Conservation (phyloP, 2,797 vertebrate genomes). For the Lagorchestes hirsutus region DNA sequence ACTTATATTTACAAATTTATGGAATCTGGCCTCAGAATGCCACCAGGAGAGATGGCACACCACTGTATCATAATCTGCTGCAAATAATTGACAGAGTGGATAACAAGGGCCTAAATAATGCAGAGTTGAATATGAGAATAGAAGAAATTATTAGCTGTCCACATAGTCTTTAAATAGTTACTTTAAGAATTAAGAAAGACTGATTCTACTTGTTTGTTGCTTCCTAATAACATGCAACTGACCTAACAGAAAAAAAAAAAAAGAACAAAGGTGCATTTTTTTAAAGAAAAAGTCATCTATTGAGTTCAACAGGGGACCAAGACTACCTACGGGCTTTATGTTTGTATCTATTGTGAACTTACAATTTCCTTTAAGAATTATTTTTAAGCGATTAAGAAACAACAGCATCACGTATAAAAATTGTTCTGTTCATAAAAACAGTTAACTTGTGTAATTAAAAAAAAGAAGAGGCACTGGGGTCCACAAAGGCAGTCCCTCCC, state of each 20-base stretch:
- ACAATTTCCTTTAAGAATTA: not conserved
- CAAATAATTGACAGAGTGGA: constrained; percentile 27
- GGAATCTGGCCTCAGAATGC: not conserved
- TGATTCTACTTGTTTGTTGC: constrained; percentile 38
- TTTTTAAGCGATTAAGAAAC: not conserved
- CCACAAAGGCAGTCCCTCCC: not conserved
- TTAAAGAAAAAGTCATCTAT: constrained; percentile 29
- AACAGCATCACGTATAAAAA: not conserved
- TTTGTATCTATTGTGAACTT: not conserved
- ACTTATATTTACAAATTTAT: not conserved
- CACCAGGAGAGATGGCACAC: not conserved
- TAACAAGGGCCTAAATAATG: not conserved
- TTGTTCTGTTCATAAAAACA: not conserved
- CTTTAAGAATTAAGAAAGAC: constrained; percentile 52
- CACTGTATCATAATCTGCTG: not conserved
- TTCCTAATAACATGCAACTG: constrained; percentile 35
- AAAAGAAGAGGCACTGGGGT: not conserved
- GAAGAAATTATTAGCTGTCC: constrained; percentile 4
- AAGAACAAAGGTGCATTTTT: not conserved
- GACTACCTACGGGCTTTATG: not conserved
- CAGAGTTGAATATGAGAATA: not conserved
- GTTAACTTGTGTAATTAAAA: not conserved
- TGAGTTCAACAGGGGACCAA: not conserved
- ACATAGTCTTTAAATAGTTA: not conserved
- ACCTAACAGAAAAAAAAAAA: constrained; percentile 13